phyloP scores from a whole-genome alignment of 2,113 vertebrate species.

The Ginglymostoma cirratum region DNA sequence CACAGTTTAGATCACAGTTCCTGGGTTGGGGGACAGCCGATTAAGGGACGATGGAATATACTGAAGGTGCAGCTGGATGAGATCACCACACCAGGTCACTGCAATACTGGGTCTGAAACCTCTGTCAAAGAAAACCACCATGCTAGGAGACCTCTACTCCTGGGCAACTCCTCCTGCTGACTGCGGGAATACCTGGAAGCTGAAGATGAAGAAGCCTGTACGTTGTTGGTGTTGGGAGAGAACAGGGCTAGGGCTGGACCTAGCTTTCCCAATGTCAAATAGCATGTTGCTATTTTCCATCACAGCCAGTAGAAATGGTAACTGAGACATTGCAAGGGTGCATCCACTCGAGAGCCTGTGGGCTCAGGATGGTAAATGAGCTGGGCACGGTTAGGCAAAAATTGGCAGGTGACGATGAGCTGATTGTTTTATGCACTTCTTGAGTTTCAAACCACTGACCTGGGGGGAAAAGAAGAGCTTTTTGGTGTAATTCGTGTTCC shows the following conservation, averaged over 20 bases:
- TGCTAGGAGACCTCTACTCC: too few species aligned
- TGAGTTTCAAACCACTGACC: neutral
- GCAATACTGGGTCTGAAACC: too few species aligned
- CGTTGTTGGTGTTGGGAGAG: neutral
- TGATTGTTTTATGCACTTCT: neutral
- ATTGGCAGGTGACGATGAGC: neutral
- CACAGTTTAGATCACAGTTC: too few species aligned
- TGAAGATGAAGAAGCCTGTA: too few species aligned
- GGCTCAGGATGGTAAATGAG: neutral
- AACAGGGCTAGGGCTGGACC: neutral
- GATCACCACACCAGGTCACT: too few species aligned
- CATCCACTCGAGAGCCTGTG: neutral
- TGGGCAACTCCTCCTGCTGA: too few species aligned
- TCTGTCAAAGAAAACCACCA: too few species aligned
- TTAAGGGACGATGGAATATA: too few species aligned
- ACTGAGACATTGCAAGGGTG: neutral
- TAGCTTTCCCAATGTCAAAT: neutral
- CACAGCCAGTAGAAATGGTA: neutral
- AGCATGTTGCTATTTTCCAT: neutral
- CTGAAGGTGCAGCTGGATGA: too few species aligned
- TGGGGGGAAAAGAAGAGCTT: neutral
- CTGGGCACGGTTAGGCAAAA: neutral
- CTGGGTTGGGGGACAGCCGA: too few species aligned
- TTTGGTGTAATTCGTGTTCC: neutral
- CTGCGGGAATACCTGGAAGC: too few species aligned